Evolutionary conservation across 2,113 vertebrate species (phyloP), one percentile per base, ranked within the genome.

Genomic region (Proterorhinus semilunaris): DNA sequence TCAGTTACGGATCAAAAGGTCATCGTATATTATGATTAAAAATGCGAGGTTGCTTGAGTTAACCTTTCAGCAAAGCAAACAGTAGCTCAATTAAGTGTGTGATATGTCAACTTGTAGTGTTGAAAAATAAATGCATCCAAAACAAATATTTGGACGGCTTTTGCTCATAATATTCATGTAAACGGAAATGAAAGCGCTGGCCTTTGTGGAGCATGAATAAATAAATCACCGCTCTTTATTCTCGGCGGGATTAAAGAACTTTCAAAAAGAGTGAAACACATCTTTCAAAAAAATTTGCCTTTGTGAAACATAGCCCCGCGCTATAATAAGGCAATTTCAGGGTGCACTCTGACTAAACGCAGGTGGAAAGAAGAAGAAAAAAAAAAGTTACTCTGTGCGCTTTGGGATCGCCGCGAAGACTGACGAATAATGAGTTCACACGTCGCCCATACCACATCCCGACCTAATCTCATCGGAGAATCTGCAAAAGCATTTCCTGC

Each of bases 381-480:
- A 36, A 53, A 76, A 47, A 65, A 46, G 66, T 62, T 49, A 65
- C 62, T 52, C 43, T 50, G 10, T 10, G 63, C 80, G 65, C 69
- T 50, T 43, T 65, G 16, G 54, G 68, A 79, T 67, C 71, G 54
- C 66, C 64, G 72, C 71, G 79, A 76, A 78, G 76, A 64, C 68
- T 72, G 76, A 79, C 83, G 80, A 78, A 86, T 90, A 86, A 89
- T 90, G 83, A 86, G 88, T 87, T 88, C 74, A 53, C 63, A 71
- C 61, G 11, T 58, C 21, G 27, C 55, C 55, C 78, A 49, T 55
- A 71, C 71, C 82, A 53, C 74, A 57, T 66, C 67, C 77, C 76
- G 66, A 73, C 76, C 71, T 81, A 88, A 91, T 89, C 87, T 75
- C 75, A 75, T 74, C 76, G 42, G 76, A 72, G 76, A 84, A 89